Evolutionary conservation across 2,888 invertebrate species (phyloP).

Genomic region (Zeuzera pyrina): DNA sequence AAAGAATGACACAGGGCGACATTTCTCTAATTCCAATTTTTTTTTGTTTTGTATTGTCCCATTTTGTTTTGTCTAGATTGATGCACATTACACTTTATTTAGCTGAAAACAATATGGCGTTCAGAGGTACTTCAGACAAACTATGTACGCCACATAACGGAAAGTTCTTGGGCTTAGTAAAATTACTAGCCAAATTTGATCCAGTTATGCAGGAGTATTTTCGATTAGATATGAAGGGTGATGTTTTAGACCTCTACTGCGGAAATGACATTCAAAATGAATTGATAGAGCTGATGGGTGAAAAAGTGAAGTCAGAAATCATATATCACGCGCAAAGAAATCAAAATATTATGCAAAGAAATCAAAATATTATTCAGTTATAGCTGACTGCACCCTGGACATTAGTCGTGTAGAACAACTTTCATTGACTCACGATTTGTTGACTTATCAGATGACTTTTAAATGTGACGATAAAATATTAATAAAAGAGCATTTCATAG

Average conservation of each 20-base stretch:
- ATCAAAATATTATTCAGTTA: slow-evolving; percentile 10
- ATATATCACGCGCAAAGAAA: too few relatives aligned
- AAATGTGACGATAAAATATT: slow-evolving; percentile 3
- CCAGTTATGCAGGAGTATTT: slow-evolving; percentile 27
- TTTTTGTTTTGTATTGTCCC: too few relatives aligned
- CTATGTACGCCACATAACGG: slow-evolving; percentile 26
- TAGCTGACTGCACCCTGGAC: too few relatives aligned
- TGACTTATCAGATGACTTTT: slow-evolving; percentile 3
- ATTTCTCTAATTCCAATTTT: too few relatives aligned
- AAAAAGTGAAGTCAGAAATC: slow-evolving; percentile 23
- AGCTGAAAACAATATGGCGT: too few relatives aligned
- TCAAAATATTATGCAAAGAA: slow-evolving; percentile 14
- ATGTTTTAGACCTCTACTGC: slow-evolving; percentile 26
- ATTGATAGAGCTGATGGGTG: slow-evolving; percentile 24
- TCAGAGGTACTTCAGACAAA: too few relatives aligned
- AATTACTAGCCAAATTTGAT: slow-evolving; percentile 31
- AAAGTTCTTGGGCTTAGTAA: slow-evolving; percentile 27
- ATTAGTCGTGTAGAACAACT: too few relatives aligned
- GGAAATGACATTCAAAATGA: slow-evolving; percentile 29
- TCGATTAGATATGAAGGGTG: slow-evolving; percentile 20
- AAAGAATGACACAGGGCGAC: too few relatives aligned
- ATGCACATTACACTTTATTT: too few relatives aligned
- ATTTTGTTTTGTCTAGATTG: too few relatives aligned
- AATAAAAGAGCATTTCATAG: slow-evolving; percentile 10
- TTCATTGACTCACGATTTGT: slow-evolving; percentile 6